Evolutionary conservation across 1,140 invertebrate genomes (phyloP), one percentile per base, ranked within the genome.

Genomic region (Ridgeia piscesae): DNA sequence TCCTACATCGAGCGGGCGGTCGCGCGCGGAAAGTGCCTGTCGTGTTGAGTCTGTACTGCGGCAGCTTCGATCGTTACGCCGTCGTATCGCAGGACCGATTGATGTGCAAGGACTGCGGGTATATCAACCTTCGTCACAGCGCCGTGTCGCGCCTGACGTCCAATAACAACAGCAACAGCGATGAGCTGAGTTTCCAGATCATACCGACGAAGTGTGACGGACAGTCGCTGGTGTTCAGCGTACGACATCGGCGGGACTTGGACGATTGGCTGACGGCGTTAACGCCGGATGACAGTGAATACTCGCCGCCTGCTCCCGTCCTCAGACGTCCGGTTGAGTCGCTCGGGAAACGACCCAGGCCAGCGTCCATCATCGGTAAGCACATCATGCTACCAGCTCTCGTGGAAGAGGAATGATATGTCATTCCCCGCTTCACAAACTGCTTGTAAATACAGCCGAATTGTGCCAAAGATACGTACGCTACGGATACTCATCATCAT

Each of bases 61-160:
- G 34, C 34, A 35, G 35, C 33, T 91, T 91, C 48, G 91, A 48
- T 35, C 91, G 91, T 14, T 91, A 91, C 48, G 91, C 91, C 33
- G 91, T 91, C 34, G 48, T 91, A 14, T 91, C 91, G 6, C 91
- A 91, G 91, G 91, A 91, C 42, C 8, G 42, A n/a, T n/a, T 91
- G 1, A 33, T 91, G 34, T 42, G 33, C 42, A 91, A 91, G 34
- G 91, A 91, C 48, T 91, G 34, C 42, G 91, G 91, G 14, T 91
- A 91, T 35, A 91, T 91, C 91, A 91, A 91, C 91, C 91, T 91
- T 6, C 34, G 48, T 21, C 34, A 91, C 34, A 42, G 91, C 42
- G 33, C 91, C 9, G 91, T 91, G 91, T 33, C 89, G 31, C 89
- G 89, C 6, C 89, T 34, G 1, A 14, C 14, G 17, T 90, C 33